Base-by-base conservation (phyloP, 2,888 invertebrate genomes). In the Nowickia ferox region DNA sequence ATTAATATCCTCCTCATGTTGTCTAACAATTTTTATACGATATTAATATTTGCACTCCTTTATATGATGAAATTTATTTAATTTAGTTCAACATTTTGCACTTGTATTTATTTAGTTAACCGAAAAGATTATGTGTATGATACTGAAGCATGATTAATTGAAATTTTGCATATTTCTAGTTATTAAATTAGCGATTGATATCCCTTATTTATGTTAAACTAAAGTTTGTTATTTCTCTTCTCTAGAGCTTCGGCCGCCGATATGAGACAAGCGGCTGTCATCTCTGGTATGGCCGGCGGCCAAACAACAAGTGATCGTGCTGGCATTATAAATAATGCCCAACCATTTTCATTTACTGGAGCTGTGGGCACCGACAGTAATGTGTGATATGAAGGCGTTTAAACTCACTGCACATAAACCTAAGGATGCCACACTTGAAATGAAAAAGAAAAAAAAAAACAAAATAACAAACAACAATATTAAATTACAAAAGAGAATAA, bases 271-370 rank as follows among this genome's bases (percentile, higher is more conserved):
- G 96, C 96, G 87, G 94, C 94, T 82, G 92, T 94, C 61, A 90
- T 90, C 80, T 88, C 90, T 8, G 90, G 90, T 42, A 86, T 90
- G 9, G 89, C 89, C 22, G 89, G 88, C 71, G 89, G 88, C 84
- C 88, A 93, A 87, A 93, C 94, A 88, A 93, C 95, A 86, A 95
- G 94, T 89, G 95, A 96, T 93, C 95, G 95, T 89, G 95, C 96
- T 89, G 96, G 95, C 90, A 95, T 97, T 91, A 96, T 97, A 89
- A 95, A 95, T 91, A 96, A 97, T 94, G 96, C 96, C 91, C 96
- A 96, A 93, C 96, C 97, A 61, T 95, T 96, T 93, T 95, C 96
- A 93, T 95, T 96, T 93, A 95, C 96, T 88, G 95, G 95, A 89
- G 94, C 94, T 91, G 96, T 96, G 87, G 92, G 93, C 84, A 94